Percentiles rank a stretch among this genome's conserved stretches.
These are phyloP conservation scores for Nomia melanderi DNA, from an alignment of 1,140 invertebrate species.

Conservation along the genomic window DNA sequence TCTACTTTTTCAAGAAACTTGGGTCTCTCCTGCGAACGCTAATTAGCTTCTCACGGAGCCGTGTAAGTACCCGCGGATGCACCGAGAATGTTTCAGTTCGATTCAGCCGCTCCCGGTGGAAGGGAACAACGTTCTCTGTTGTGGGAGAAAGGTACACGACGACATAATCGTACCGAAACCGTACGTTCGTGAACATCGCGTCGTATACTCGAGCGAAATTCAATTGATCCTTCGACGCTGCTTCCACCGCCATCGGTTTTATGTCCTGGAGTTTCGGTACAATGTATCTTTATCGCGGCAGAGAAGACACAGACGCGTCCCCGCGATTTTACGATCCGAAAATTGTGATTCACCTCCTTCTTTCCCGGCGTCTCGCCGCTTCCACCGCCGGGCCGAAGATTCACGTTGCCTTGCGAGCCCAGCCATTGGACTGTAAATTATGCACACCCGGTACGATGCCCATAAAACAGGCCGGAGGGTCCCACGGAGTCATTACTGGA, in stretches of 20 bases:
- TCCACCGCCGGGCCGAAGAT: constrained; percentile 20
- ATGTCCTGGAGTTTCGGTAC: neutral
- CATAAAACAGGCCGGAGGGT: constrained; percentile 73
- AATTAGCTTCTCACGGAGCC: too few species aligned
- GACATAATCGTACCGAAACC: neutral
- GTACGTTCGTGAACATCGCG: neutral
- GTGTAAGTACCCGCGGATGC: too few species aligned
- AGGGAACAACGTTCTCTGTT: neutral
- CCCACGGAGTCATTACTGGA: constrained; percentile 69
- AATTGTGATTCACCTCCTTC: constrained; percentile 24
- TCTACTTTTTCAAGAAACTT: too few species aligned
- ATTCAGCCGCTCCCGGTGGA: neutral
- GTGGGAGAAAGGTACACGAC: neutral
- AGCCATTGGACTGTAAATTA: constrained; percentile 71
- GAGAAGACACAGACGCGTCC: neutral
- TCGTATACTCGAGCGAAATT: neutral
- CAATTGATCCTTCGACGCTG: neutral
- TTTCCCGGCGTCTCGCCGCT: constrained; percentile 24
- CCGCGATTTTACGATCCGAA: constrained; percentile 30
- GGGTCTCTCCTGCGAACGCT: too few species aligned
- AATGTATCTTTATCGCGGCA: neutral
- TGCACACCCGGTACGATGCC: constrained; percentile 66
- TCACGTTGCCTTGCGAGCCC: too few species aligned
- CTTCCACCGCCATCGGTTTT: too few species aligned
- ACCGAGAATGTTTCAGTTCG: too few species aligned